phyloP scores from a whole-genome alignment of 2,797 vertebrate species.

The Thamnophis elegans region DNA sequence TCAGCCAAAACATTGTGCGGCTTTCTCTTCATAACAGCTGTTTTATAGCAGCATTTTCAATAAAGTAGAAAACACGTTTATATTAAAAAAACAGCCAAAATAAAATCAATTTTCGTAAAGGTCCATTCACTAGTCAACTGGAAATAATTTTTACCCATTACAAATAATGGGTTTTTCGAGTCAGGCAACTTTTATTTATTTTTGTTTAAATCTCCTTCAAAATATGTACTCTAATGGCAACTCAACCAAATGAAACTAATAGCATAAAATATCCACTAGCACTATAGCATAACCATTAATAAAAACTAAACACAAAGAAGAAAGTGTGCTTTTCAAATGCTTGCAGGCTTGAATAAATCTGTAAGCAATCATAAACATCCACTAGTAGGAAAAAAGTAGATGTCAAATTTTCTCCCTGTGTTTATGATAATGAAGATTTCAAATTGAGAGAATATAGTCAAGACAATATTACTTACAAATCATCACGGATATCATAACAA shows the following conservation, averaged over 20 bases:
- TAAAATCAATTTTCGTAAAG: not conserved
- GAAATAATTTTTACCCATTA: not conserved
- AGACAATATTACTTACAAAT: not conserved
- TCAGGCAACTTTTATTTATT: not conserved
- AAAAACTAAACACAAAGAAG: not conserved
- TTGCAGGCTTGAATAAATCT: not conserved
- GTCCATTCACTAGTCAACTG: not conserved
- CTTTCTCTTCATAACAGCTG: not conserved
- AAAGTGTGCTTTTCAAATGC: not conserved
- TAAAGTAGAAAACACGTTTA: not conserved
- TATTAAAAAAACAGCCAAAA: not conserved
- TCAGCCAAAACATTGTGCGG: not conserved
- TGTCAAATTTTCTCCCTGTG: not conserved
- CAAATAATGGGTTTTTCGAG: not conserved
- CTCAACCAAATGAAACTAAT: not conserved
- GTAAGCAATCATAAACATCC: not conserved
- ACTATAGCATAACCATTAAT: not conserved
- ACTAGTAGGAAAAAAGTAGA: not conserved
- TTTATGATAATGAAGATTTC: not conserved
- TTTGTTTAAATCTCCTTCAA: not conserved
- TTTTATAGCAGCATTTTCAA: not conserved
- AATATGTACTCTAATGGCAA: not conserved
- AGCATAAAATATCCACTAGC: not conserved
- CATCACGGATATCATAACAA: not conserved
- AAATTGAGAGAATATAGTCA: not conserved